These are phyloP conservation scores for Drosophila merina DNA, from an alignment of 2,888 invertebrate genomes.

Conservation along the genomic window DNA sequence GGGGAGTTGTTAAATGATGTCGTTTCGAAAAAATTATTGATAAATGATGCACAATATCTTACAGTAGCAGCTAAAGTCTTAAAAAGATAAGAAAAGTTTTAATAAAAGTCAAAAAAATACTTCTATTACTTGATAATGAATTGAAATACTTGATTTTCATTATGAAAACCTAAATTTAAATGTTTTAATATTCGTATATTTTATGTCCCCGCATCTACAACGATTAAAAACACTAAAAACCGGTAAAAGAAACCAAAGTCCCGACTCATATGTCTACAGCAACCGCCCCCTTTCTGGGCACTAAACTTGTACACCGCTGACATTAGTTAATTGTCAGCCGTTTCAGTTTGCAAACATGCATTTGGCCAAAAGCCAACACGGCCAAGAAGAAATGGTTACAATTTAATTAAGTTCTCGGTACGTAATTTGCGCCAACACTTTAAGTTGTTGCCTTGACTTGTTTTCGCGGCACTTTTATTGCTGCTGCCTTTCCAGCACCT, in stretches of 20 bases:
- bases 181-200: too few relatives aligned
- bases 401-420: slow-evolving; percentile 73
- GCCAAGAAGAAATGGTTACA: slow-evolving; percentile 65
- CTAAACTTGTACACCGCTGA: slow-evolving; percentile 51
- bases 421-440: slow-evolving; percentile 57
- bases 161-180: too few relatives aligned
- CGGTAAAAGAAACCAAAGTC: slow-evolving; percentile 6
- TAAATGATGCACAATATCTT: slow-evolving; percentile 9
- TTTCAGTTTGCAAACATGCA: slow-evolving; percentile 64
- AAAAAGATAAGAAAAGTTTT: background rate
- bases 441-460: slow-evolving; percentile 50
- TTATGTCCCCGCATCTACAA: too few relatives aligned
- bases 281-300: slow-evolving; percentile 53
- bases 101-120: too few relatives aligned
- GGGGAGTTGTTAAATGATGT: slow-evolving; percentile 50
- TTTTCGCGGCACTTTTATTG: background rate
- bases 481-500: slow-evolving; percentile 32
- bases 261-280: slow-evolving; percentile 39
- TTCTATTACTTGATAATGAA: too few relatives aligned
- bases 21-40: slow-evolving; percentile 46
- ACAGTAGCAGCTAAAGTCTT: background rate
- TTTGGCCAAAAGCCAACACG: slow-evolving; percentile 73
- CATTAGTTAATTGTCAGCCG: slow-evolving; percentile 75
- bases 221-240: slow-evolving; percentile 1
- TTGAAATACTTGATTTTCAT: too few relatives aligned